Percentiles rank a stretch among this genome's conserved stretches.
Evolutionary conservation across 2,113 vertebrate species (phyloP).

Genomic region (Semnopithecus entellus): DNA sequence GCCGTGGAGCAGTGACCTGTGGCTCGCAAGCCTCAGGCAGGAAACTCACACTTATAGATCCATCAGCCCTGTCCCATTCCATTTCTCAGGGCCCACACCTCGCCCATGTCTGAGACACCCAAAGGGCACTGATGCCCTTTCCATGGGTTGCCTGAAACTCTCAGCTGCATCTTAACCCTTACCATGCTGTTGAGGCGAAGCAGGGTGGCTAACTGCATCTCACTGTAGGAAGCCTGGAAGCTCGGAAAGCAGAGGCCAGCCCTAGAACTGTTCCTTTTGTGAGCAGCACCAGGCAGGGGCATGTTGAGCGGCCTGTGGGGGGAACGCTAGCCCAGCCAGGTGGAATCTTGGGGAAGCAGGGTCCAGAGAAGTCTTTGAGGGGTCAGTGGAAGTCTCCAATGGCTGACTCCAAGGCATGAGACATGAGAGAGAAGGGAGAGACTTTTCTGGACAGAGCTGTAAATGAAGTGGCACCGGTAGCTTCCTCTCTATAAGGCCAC

Average conservation of each 20-base stretch:
- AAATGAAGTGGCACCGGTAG: fast-evolving
- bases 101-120: fast-evolving
- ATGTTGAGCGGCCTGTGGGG: fast-evolving
- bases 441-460: not conserved
- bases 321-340: not conserved
- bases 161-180: not conserved
- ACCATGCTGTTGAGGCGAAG: fast-evolving
- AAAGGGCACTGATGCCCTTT: fast-evolving
- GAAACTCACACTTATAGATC: not conserved
- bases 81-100: not conserved
- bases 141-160: too few species aligned
- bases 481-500: fast-evolving
- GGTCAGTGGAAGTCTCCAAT: not conserved
- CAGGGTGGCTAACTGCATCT: fast-evolving
- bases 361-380: not conserved
- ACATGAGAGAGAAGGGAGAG: fast-evolving
- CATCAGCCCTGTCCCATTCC: fast-evolving
- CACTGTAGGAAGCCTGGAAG: not conserved
- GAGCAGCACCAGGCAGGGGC: not conserved
- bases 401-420: not conserved
- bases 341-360: not conserved
- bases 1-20: not conserved
- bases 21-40: not conserved
- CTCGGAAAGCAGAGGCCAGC: fast-evolving
- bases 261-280: fast-evolving